Evolutionary conservation across 2,888 invertebrate genomes (phyloP).

Genomic region (Drosophila diplacantha): DNA sequence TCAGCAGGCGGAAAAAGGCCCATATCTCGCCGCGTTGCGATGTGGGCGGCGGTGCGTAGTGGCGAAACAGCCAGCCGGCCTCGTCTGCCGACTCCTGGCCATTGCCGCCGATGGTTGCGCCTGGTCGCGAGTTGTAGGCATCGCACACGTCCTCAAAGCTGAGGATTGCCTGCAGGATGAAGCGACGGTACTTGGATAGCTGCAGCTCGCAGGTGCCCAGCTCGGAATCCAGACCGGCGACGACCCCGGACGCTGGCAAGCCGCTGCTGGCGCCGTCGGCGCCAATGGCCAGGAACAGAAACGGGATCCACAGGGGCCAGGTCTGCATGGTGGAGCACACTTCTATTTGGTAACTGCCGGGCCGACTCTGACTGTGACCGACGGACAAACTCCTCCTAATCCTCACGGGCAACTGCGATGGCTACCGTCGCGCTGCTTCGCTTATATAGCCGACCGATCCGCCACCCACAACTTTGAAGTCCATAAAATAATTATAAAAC

Average conservation of each 20-base stretch:
- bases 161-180: constrained; percentile 74
- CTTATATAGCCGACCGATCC: constrained; percentile 52
- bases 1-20: constrained; percentile 75
- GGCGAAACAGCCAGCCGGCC: constrained; percentile 52
- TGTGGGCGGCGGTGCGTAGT: constrained; percentile 67
- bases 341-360: not conserved
- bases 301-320: constrained; percentile 48
- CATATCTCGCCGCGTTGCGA: constrained; percentile 72
- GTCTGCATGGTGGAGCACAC: constrained; percentile 30
- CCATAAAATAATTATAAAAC: constrained; percentile 73
- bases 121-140: constrained; percentile 60
- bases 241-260: not conserved
- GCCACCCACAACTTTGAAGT: constrained; percentile 60
- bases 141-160: constrained; percentile 77
- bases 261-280: constrained; percentile 31
- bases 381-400: constrained; percentile 19
- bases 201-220: constrained; percentile 72
- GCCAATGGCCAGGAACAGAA: constrained; percentile 43
- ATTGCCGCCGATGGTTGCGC: constrained; percentile 8
- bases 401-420: constrained; percentile 55
- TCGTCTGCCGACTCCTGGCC: constrained; percentile 46
- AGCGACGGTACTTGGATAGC: constrained; percentile 73
- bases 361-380: not conserved
- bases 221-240: constrained; percentile 45
- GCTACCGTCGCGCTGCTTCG: constrained; percentile 23